A percentile compares a stretch with the other conserved stretches of the same genome.
These are phyloP conservation scores for Propithecus coquereli DNA, from an alignment of 2,113 vertebrate species.

Conservation along the genomic window DNA sequence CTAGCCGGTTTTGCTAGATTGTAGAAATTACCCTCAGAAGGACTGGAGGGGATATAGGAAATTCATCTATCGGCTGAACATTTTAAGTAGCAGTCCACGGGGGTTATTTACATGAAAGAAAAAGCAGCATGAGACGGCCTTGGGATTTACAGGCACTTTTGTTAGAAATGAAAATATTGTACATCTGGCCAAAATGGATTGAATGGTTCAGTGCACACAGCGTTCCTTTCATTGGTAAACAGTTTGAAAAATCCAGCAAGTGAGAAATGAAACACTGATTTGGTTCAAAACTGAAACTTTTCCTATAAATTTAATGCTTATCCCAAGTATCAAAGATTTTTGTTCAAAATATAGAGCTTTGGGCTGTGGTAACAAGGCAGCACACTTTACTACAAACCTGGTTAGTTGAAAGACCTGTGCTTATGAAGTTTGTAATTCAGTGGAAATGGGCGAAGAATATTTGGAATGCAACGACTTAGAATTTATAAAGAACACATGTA, in stretches of 20 bases:
- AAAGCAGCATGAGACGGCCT: constrained; percentile 56
- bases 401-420: neutral
- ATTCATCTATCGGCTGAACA: constrained; percentile 59
- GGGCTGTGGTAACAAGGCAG: neutral
- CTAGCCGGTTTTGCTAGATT: constrained; percentile 27
- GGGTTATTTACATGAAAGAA: constrained; percentile 72
- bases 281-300: constrained; percentile 76
- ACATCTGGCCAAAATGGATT: constrained; percentile 69
- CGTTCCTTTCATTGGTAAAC: constrained; percentile 75
- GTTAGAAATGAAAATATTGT: constrained; percentile 72
- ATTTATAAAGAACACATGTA: constrained; percentile 25
- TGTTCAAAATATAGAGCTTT: constrained; percentile 69
- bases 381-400: neutral
- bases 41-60: constrained; percentile 57
- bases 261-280: constrained; percentile 77
- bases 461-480: constrained; percentile 18
- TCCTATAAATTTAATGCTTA: constrained; percentile 68
- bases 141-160: constrained; percentile 68
- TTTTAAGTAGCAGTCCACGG: constrained; percentile 60
- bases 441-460: constrained; percentile 20
- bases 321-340: constrained; percentile 64
- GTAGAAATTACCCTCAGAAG: constrained; percentile 54
- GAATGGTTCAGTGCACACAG: constrained; percentile 74
- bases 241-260: constrained; percentile 73
- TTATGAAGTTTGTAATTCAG: neutral